Conservation (phyloP, 2,888 invertebrate genomes). For the Nudaria mundana region DNA sequence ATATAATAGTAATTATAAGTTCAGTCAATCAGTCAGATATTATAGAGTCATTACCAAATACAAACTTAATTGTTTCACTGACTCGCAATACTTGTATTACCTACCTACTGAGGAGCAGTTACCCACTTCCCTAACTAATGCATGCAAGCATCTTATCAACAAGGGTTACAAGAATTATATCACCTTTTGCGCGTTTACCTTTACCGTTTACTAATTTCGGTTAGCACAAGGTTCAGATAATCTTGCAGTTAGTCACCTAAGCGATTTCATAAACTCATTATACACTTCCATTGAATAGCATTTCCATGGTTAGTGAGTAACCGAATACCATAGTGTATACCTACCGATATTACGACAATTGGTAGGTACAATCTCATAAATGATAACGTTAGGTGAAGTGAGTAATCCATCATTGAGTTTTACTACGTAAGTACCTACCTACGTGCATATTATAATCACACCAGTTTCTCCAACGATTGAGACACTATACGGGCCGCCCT, state of each 20-base stretch:
- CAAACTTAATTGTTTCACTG: no score
- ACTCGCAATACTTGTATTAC: no score
- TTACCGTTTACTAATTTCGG: not conserved
- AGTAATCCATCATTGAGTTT: not conserved
- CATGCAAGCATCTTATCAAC: no score
- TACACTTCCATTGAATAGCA: slow-evolving; percentile 25
- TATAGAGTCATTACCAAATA: no score
- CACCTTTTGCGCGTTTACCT: not conserved
- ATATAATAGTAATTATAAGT: no score
- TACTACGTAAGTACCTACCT: no score
- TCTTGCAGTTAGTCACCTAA: slow-evolving; percentile 24
- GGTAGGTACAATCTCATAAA: slow-evolving; percentile 19
- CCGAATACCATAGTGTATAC: slow-evolving; percentile 24
- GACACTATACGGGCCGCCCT: no score
- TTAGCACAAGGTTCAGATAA: slow-evolving; percentile 2
- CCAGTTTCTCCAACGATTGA: no score
- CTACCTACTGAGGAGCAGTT: not conserved
- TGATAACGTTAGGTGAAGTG: slow-evolving; percentile 13
- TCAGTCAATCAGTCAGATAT: no score
- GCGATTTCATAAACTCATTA: slow-evolving; percentile 28
- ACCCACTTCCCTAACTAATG: no score
- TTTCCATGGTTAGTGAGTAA: slow-evolving; percentile 42
- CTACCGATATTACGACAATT: slow-evolving; percentile 15
- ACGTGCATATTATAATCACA: no score
- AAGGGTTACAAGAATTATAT: not conserved